Evolutionary conservation across 2,113 vertebrate genomes (phyloP).

Genomic region (Saguinus midas): DNA sequence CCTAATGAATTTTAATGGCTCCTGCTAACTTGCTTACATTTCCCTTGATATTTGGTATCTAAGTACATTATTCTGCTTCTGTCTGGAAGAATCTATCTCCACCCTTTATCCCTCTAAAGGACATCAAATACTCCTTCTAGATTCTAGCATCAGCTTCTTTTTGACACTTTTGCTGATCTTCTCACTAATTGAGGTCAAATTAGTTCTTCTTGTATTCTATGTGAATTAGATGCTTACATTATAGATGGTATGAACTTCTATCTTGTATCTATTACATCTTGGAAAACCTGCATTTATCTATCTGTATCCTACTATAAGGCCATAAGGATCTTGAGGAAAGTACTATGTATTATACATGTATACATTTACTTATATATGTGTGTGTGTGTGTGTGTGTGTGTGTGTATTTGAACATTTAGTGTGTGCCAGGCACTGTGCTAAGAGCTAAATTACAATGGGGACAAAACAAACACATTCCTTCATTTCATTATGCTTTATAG

Average conservation of each 20-base stretch:
- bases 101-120: neutral
- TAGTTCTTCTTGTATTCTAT: neutral
- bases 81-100: neutral
- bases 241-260: neutral
- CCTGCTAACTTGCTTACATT: neutral
- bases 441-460: neutral
- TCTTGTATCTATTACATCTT: neutral
- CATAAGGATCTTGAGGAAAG: neutral
- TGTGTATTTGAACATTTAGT: neutral
- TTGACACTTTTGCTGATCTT: neutral
- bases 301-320: neutral
- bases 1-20: neutral
- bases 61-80: neutral
- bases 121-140: neutral
- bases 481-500: neutral
- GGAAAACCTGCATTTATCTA: neutral
- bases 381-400: neutral
- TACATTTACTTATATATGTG: neutral
- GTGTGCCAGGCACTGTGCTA: neutral
- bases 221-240: no score
- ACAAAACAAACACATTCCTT: neutral
- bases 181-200: neutral
- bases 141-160: neutral
- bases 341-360: neutral
- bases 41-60: neutral